Evolutionary conservation across 1,140 invertebrate species (phyloP), one percentile per base, ranked within the genome.

Genomic region (Scaptomyza pallida): DNA sequence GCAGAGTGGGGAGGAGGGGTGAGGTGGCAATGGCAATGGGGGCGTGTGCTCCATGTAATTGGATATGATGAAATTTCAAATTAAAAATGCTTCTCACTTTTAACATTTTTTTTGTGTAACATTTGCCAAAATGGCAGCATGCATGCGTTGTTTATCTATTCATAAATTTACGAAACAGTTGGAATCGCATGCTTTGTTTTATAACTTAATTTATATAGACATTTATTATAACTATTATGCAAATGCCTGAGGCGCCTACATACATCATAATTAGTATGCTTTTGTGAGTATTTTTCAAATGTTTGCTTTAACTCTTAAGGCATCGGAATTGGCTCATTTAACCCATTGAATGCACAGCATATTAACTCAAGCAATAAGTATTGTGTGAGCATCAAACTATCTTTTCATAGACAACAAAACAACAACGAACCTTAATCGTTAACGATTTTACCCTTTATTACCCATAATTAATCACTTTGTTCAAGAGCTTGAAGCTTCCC

Each of bases 361-460:
- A 77, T 63, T 56, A 52, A 77, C 43, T 78, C 54, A 68, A 51
- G 73, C 77, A 64, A 21, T 63, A 43, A 61, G 52, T 63, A 62
- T 67, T 65, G 33, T n/a, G n/a, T n/a, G n/a, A n/a, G n/a, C n/a
- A n/a, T n/a, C n/a, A 67, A 50, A 68, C 59, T 55, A 75, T 63
- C 68, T 70, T 56, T 78, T 43, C 43, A 71, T 33, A 62, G 48
- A 21, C 13, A 52, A 13, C n/a, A 48, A 45, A n/a, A 45, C 16
- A 35, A 19, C 33, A 41, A 17, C 13, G 33, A 26, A 26, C 19
- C 15, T 30, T 35, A 61, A 68, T 79, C 56, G 81, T 23, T 50
- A 55, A 64, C 64, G 75, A 78, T 72, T 86, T 85, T 81, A 73
- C 81, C 30, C 70, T 47, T 72, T 85, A 77, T 86, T 85, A 85